Evolutionary conservation across 2,888 invertebrate species (phyloP).

Genomic region (Chrysolina americana): DNA sequence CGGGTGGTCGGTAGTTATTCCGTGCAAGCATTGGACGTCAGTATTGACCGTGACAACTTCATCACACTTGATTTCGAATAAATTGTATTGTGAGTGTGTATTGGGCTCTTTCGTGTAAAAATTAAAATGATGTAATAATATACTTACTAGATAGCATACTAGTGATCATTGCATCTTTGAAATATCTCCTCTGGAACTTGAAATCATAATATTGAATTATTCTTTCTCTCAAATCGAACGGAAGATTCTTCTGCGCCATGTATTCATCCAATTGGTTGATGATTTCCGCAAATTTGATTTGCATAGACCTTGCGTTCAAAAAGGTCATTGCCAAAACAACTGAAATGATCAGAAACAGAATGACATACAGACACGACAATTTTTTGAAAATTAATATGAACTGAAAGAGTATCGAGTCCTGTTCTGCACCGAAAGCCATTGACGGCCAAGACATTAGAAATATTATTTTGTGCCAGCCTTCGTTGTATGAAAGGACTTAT

Average conservation of each 20-base stretch:
- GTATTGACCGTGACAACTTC: no score
- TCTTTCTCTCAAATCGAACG: conserved; percentile 63
- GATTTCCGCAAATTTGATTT: conserved; percentile 66
- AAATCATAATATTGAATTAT: conserved; percentile 65
- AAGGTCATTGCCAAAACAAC: conserved; percentile 31
- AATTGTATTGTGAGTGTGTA: no score
- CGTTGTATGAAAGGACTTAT: no score
- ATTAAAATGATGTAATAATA: background rate
- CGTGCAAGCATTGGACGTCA: no score
- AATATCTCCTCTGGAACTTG: conserved; percentile 67
- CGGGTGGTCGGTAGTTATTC: no score
- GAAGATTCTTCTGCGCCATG: conserved; percentile 65
- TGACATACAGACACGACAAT: background rate
- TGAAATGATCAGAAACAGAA: background rate
- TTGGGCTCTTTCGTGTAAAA: no score
- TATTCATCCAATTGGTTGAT: conserved; percentile 67
- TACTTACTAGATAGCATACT: conserved; percentile 40
- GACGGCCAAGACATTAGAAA: no score
- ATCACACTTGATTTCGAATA: no score
- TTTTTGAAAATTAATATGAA: background rate
- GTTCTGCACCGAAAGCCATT: no score
- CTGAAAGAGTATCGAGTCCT: background rate
- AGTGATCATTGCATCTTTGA: conserved; percentile 65
- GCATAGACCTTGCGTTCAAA: conserved; percentile 47
- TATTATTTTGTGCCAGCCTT: no score